Evolutionary conservation across 2,888 invertebrate genomes (phyloP).

Genomic region (Arge pagana): DNA sequence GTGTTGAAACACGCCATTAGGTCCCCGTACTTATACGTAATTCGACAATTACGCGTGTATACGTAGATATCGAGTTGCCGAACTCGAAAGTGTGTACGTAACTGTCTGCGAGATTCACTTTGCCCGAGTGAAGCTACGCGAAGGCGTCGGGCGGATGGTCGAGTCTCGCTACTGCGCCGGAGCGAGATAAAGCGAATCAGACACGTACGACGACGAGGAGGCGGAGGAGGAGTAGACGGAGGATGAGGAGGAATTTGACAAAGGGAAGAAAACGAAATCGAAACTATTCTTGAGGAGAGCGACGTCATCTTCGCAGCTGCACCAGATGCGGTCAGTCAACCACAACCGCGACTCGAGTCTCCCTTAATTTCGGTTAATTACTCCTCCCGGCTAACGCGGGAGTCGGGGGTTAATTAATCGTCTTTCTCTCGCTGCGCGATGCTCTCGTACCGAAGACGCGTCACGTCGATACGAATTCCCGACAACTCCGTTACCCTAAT

Average conservation of each 20-base stretch:
- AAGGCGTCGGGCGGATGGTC: background rate
- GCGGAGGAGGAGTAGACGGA: background rate
- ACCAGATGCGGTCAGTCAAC: constrained; percentile 9
- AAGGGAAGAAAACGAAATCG: too few species aligned
- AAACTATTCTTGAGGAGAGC: constrained; percentile 9
- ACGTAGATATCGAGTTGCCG: too few species aligned
- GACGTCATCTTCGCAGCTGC: constrained; percentile 20
- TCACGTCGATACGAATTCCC: too few species aligned
- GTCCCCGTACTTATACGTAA: too few species aligned
- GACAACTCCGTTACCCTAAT: too few species aligned
- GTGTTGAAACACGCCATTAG: too few species aligned
- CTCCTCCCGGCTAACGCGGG: constrained; percentile 2
- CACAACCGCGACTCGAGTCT: constrained; percentile 20
- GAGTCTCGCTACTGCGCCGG: too few species aligned
- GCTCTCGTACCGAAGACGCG: too few species aligned
- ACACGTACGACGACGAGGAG: too few species aligned
- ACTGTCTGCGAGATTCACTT: background rate
- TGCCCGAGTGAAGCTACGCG: background rate
- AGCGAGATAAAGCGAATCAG: too few species aligned
- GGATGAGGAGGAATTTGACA: too few species aligned
- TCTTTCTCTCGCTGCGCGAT: background rate
- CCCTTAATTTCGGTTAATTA: constrained; percentile 46
- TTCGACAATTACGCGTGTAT: too few species aligned
- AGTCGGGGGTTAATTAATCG: constrained; percentile 10
- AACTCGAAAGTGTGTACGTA: background rate